Conservation (phyloP, 2,113 vertebrate genomes). For the Chionodraco myersi region DNA sequence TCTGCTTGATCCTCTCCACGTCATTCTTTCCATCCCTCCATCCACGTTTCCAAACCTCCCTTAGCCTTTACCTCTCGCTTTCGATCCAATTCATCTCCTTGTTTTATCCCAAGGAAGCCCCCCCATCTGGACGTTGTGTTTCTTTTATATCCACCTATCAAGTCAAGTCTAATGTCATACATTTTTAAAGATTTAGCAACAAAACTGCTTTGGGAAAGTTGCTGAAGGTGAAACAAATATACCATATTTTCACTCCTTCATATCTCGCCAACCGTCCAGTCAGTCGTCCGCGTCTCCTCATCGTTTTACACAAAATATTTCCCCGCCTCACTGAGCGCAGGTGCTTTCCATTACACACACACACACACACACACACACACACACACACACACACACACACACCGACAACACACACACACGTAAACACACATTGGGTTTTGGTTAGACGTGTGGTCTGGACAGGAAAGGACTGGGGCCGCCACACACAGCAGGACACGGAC, state of each 20-base stretch:
- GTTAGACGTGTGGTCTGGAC: conserved; percentile 81
- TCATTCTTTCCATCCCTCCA: conserved; percentile 18
- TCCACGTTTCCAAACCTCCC: conserved; percentile 40
- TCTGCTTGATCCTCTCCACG: conserved; percentile 48
- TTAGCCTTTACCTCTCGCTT: conserved; percentile 26
- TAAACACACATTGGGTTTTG: conserved; percentile 78
- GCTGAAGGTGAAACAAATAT: conserved; percentile 3
- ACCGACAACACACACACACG: conserved; percentile 23
- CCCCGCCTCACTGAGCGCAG: conserved; percentile 60
- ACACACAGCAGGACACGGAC: conserved; percentile 77
- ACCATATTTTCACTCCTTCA: conserved; percentile 32
- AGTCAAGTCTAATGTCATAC: conserved; percentile 11
- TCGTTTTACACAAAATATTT: conserved; percentile 75
- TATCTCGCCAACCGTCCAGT: conserved; percentile 49
- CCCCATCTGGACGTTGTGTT: conserved; percentile 11
- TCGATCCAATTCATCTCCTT: conserved; percentile 36
- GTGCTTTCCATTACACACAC: conserved; percentile 78
- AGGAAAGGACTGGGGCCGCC: conserved; percentile 76
- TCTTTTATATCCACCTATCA: conserved; percentile 7
- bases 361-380: conserved; percentile 19
- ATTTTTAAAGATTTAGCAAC: conserved; percentile 26
- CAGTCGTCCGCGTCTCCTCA: conserved; percentile 58
- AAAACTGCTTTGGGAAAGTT: conserved; percentile 35
- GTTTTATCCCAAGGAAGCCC: conserved; percentile 35
- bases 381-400: conserved; percentile 21